These are phyloP conservation scores for Anorthoa munda DNA, from an alignment of 2,888 invertebrate species.

Conservation along the genomic window DNA sequence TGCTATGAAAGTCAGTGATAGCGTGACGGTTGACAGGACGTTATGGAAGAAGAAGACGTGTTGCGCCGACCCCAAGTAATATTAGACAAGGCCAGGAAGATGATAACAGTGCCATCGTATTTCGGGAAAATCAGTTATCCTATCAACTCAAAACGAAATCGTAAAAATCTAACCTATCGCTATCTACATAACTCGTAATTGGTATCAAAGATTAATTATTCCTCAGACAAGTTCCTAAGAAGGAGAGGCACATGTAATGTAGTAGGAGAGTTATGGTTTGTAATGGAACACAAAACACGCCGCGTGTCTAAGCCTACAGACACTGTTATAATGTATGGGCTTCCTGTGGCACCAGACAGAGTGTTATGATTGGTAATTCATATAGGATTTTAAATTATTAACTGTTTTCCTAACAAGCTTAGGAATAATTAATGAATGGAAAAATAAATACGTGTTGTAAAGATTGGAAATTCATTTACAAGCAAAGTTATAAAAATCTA, in stretches of 20 bases:
- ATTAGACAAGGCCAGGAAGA: no score
- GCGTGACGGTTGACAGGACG: no score
- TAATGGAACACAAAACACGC: constrained; percentile 11
- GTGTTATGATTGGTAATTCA: background rate
- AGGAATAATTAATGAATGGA: background rate
- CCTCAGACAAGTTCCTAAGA: background rate
- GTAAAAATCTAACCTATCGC: background rate
- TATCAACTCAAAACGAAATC: background rate
- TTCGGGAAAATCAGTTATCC: no score
- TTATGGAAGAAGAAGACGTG: no score
- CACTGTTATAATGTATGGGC: constrained; percentile 1
- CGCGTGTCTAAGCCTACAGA: constrained; percentile 1
- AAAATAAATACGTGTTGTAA: no score
- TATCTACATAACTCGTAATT: background rate
- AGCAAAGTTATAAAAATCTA: no score
- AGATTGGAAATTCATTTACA: no score
- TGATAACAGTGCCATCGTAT: no score
- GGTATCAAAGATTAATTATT: background rate
- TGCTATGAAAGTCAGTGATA: no score
- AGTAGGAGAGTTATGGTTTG: constrained; percentile 14
- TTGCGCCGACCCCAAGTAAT: no score
- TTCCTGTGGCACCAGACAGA: constrained; percentile 16
- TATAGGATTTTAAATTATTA: background rate
- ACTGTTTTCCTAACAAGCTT: background rate
- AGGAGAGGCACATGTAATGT: background rate